Evolutionary conservation across 2,888 invertebrate species (phyloP).

Genomic region (Drosophila nr. medialis): DNA sequence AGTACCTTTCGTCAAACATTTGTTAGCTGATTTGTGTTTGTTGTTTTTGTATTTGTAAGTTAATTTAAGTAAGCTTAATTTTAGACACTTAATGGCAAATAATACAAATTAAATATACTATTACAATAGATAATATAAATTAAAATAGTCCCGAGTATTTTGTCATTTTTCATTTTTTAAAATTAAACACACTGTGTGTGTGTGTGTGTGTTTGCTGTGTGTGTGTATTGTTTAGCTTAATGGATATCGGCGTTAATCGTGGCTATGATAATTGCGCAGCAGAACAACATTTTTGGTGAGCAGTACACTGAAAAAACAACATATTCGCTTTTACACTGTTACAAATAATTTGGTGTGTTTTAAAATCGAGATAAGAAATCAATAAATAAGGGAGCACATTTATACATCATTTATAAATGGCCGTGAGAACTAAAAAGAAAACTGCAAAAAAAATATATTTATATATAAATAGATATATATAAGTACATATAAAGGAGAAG

Average conservation of each 20-base stretch:
- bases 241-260: slow-evolving; percentile 78
- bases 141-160: not conserved
- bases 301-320: slow-evolving; percentile 79
- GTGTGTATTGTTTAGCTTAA: slow-evolving; percentile 63
- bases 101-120: slow-evolving; percentile 27
- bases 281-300: slow-evolving; percentile 73
- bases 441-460: slow-evolving; percentile 24
- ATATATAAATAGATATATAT: slow-evolving; percentile 2
- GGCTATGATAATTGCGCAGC: slow-evolving; percentile 72
- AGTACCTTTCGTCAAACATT: slow-evolving; percentile 53
- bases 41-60: slow-evolving; percentile 25
- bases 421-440: slow-evolving; percentile 18
- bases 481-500: slow-evolving; percentile 1
- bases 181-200: slow-evolving; percentile 12
- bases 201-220: slow-evolving; percentile 40
- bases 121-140: not conserved
- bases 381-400: slow-evolving; percentile 29
- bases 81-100: slow-evolving; percentile 63
- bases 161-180: not conserved
- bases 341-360: slow-evolving; percentile 68
- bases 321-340: slow-evolving; percentile 80
- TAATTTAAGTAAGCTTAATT: slow-evolving; percentile 33
- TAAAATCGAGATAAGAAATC: slow-evolving; percentile 28
- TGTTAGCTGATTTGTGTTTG: slow-evolving; percentile 47
- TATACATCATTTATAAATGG: slow-evolving; percentile 7